Base-by-base conservation (phyloP, 35 echinoderm and acorn worm genomes). In the Nesometra sesokonis region DNA sequence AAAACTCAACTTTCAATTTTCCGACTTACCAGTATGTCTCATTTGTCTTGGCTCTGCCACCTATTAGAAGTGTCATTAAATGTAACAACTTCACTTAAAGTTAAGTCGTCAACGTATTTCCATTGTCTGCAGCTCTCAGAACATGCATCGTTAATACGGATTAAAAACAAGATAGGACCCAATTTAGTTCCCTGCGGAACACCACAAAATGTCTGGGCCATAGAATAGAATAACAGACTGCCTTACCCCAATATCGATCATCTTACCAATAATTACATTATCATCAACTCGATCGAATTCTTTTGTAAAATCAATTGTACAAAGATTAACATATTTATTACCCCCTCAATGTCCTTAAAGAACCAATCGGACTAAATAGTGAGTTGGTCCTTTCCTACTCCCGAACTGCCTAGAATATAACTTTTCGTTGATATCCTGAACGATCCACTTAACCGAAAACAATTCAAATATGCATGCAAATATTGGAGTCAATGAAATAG, bases 101-200 rank as follows among this genome's bases (percentile, higher is more conserved):
- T 85, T 67, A 85, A 67, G 37, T 77, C 84, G 27, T n/a, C n/a
- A n/a, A n/a, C n/a, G n/a, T n/a, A n/a, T n/a, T n/a, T n/a, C n/a
- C n/a, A n/a, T n/a, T n/a, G n/a, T 85, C 84, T 85, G 46, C 84
- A 85, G 43, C 84, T 67, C 1, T 34, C 43, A 0, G 30, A 32
- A 47, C 29, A 85, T 8, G 46, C 84, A 85, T 85, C 84, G 34
- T 57, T 85, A 67, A 85, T 67, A 29, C 57, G 84, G 11, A 57
- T 31, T 32, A 85, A 46, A 32, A 85, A 85, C 31, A 85, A 35
- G 23, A 85, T 85, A 17, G 84, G 47, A 67, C 84, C 84, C 32
- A 47, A 85, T 85, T 85, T 67, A 8, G 43, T 85, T 85, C 84
- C 84, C 31, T 32, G 84, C n/a, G 84, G 84, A 31, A 85, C 46